Percentiles rank a stretch among this genome's conserved stretches.
These are phyloP conservation scores for Epinephelus moara DNA, from an alignment of 2,113 vertebrate genomes.

Conservation along the genomic window DNA sequence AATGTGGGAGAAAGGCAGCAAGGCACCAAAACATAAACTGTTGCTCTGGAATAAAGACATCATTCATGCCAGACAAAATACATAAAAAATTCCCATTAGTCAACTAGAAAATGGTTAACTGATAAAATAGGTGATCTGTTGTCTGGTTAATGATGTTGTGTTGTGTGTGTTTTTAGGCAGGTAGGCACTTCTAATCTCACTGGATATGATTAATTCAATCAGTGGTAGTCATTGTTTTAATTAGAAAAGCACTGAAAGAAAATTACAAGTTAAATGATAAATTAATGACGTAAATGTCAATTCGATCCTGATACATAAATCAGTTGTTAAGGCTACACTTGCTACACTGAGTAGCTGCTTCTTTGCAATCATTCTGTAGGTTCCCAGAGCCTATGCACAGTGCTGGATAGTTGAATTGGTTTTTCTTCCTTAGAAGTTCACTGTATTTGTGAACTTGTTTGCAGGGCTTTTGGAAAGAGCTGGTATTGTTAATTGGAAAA, in stretches of 20 bases:
- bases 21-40: neutral
- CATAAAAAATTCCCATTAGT: no score
- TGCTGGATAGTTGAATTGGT: neutral
- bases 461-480: conserved; percentile 11
- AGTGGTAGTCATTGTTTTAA: neutral
- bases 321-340: no score
- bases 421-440: neutral
- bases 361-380: neutral
- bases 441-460: neutral
- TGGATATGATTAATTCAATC: neutral
- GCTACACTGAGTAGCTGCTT: neutral
- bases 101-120: neutral
- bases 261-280: neutral
- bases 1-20: neutral
- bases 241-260: neutral
- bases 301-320: no score
- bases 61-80: no score
- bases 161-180: neutral
- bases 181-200: neutral
- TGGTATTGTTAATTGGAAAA: conserved; percentile 39
- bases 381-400: neutral
- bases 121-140: neutral
- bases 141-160: neutral
- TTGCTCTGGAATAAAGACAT: no score
- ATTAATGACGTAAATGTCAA: neutral